Percentiles rank a stretch among this genome's conserved stretches.
These are phyloP conservation scores for Nannospalax galili DNA, from an alignment of 2,113 vertebrate genomes.

Conservation along the genomic window DNA sequence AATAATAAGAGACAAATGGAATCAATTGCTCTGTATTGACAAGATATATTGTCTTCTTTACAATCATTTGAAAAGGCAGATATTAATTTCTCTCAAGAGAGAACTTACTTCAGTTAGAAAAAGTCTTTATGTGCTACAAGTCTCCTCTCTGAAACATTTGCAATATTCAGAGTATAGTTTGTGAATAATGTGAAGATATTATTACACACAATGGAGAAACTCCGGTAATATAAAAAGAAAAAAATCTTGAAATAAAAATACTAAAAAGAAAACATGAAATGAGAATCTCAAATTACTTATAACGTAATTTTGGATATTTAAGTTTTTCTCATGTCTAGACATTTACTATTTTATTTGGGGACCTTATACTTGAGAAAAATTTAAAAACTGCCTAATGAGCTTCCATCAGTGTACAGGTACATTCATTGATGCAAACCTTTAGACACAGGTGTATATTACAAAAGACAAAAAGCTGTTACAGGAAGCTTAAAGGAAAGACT, in stretches of 20 bases:
- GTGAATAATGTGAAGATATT: neutral
- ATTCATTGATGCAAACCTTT: neutral
- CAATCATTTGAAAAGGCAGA: slow-evolving; percentile 65
- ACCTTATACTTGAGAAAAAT: neutral
- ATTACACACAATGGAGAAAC: neutral
- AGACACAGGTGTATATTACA: neutral
- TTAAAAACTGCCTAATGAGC: neutral
- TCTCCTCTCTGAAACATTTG: neutral
- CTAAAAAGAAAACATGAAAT: slow-evolving; percentile 2
- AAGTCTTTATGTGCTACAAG: neutral
- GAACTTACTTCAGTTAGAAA: slow-evolving; percentile 34
- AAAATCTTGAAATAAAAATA: neutral
- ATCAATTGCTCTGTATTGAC: slow-evolving; percentile 61
- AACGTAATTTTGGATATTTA: slow-evolving; percentile 27
- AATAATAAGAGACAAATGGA: slow-evolving; percentile 61
- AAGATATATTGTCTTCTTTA: slow-evolving; percentile 60
- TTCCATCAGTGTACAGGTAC: neutral
- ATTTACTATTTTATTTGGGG: neutral
- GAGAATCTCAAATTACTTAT: neutral
- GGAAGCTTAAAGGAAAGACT: neutral
- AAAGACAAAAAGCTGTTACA: neutral
- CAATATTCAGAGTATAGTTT: neutral
- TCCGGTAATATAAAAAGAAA: neutral
- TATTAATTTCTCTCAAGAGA: slow-evolving; percentile 59
- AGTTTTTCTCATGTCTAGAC: neutral